These are phyloP conservation scores for Chionomys nivalis DNA, from an alignment of 2,113 vertebrate species.

Conservation along the genomic window DNA sequence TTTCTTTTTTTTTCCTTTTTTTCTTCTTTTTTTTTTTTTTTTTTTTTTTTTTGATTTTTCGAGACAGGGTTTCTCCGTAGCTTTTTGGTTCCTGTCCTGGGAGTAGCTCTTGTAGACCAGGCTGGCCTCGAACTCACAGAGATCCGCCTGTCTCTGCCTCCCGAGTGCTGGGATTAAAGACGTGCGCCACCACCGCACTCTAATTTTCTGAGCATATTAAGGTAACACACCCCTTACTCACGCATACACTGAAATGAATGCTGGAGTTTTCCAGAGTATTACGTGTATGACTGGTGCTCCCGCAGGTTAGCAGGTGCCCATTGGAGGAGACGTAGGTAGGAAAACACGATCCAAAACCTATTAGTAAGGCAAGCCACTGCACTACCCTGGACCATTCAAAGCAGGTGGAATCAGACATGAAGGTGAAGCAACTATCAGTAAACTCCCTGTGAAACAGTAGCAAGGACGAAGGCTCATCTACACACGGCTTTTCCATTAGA, in stretches of 20 bases:
- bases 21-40: too few species aligned
- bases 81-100: too few species aligned
- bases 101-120: too few species aligned
- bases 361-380: constrained; percentile 8
- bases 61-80: too few species aligned
- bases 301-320: background rate
- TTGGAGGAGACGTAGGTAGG: background rate
- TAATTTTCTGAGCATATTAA: background rate
- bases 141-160: too few species aligned
- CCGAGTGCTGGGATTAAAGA: too few species aligned
- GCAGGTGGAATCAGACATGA: background rate
- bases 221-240: background rate
- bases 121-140: too few species aligned
- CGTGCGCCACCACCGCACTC: too few species aligned
- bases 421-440: background rate
- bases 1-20: background rate
- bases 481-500: background rate
- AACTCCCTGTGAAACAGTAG: background rate
- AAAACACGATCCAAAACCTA: constrained; percentile 43
- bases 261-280: constrained; percentile 22
- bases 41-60: too few species aligned
- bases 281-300: background rate
- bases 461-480: background rate
- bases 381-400: background rate
- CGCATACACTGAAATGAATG: background rate